Conservation (phyloP, 2,888 invertebrate species). For the Leuctra nigra region DNA sequence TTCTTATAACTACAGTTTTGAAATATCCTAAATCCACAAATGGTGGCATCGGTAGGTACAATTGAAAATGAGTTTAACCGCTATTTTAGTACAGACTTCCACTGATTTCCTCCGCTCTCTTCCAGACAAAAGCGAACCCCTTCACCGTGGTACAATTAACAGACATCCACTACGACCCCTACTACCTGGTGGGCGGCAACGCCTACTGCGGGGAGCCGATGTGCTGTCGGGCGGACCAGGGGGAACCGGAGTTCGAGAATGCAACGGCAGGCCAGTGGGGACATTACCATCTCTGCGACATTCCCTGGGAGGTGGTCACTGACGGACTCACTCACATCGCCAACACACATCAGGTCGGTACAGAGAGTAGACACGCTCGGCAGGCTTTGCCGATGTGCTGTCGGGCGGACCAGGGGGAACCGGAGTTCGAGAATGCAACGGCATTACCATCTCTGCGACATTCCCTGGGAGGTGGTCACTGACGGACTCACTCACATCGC, state of each 20-base stretch:
- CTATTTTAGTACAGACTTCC: not conserved
- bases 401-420: too few relatives aligned
- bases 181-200: constrained; percentile 59
- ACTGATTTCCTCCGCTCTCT: not conserved
- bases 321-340: constrained; percentile 57
- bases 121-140: constrained; percentile 4
- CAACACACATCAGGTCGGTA: constrained; percentile 20
- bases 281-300: constrained; percentile 70
- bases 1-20: too few relatives aligned
- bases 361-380: too few relatives aligned
- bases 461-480: too few relatives aligned
- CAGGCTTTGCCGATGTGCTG: too few relatives aligned
- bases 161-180: constrained; percentile 73
- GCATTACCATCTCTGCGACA: too few relatives aligned
- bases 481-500: too few relatives aligned
- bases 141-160: constrained; percentile 56
- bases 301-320: constrained; percentile 60
- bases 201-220: constrained; percentile 67
- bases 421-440: too few relatives aligned
- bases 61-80: too few relatives aligned
- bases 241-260: constrained; percentile 36
- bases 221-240: constrained; percentile 65
- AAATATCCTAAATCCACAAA: too few relatives aligned
- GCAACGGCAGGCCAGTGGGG: constrained; percentile 71
- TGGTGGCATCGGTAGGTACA: too few relatives aligned